Base-by-base conservation (phyloP, 2,113 vertebrate species). In the Collichthys lucidus region DNA sequence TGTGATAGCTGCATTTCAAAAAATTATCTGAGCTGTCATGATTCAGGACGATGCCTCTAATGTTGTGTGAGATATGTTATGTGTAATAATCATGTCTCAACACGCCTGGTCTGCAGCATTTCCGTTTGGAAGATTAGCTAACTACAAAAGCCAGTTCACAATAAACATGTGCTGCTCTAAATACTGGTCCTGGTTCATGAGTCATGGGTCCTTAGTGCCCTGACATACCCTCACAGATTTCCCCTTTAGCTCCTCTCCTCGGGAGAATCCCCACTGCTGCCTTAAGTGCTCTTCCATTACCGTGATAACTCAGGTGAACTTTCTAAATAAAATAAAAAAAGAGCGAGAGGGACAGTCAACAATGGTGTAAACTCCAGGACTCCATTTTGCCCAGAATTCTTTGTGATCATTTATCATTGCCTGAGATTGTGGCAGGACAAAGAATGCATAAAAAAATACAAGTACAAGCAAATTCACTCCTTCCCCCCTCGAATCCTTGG, bases 261-360 rank as follows among this genome's bases (percentile, higher is more conserved):
- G 49, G 42, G 86, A 88, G 78, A 72, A 49, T 75, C 75, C 70
- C 44, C 0, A 12, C 82, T 59, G 76, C 52, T 35, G 50, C 80
- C 78, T 68, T 88, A 86, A 90, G 90, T 89, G 86, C 77, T 87
- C 69, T 55, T 89, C 85, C 78, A 86, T 81, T 80, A 84, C 76
- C 60, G 62, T 12, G 55, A 86, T 78, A 85, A 86, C 74, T 87
- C 79, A 77, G 85, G 74, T 79, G 73, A 86, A 59, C 53, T 17
- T 63, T 76, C 55, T n/a, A 87, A 88, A 90, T n/a, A n/a, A n/a
- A n/a, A n/a, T n/a, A 40, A 90, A 82, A 90, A 26, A 26, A 26
- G 55, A 52, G 19, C 57, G 5, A 22, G 47, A 40, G 49, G 6
- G 31, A 26, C 16, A 64, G 42, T 42, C 66, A 76, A 63, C 62